Percentiles rank a stretch among this genome's conserved stretches.
phyloP scores from a whole-genome alignment of 2,888 invertebrate genomes.

The Thymelicus lineola region DNA sequence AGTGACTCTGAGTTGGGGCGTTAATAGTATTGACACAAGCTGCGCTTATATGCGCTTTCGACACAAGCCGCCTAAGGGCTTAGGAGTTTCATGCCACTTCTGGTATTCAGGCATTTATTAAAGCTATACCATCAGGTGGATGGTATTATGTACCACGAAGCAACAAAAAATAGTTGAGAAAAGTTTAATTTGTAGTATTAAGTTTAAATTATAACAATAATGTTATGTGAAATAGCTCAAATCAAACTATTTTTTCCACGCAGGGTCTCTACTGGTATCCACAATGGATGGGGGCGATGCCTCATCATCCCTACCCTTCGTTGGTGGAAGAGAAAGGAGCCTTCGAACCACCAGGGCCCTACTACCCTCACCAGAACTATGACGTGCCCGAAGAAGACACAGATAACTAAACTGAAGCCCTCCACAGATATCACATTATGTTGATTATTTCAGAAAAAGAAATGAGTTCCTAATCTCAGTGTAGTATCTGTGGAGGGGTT shows the following conservation, averaged over 20 bases:
- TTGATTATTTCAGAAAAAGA: background rate
- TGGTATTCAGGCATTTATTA: no score
- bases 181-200: no score
- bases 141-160: no score
- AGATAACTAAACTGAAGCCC: slow-evolving; percentile 42
- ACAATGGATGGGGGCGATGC: slow-evolving; percentile 77
- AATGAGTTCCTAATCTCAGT: background rate
- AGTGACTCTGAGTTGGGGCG: no score
- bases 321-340: slow-evolving; percentile 53
- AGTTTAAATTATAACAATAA: no score
- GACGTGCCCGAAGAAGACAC: slow-evolving; percentile 60
- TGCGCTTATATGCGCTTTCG: no score
- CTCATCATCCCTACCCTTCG: slow-evolving; percentile 68
- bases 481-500: background rate
- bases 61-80: no score
- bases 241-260: background rate
- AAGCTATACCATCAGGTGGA: no score
- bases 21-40: no score
- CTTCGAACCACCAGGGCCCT: slow-evolving; percentile 55
- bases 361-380: slow-evolving; percentile 67
- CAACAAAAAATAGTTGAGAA: no score
- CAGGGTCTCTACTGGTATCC: slow-evolving; percentile 82
- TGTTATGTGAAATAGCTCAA: no score
- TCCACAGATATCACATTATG: background rate
- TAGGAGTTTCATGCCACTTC: no score